A percentile compares a stretch with the other conserved stretches of the same genome.
Evolutionary conservation across 2,888 invertebrate species (phyloP).

Genomic region (Eutolmus rufibarbis): DNA sequence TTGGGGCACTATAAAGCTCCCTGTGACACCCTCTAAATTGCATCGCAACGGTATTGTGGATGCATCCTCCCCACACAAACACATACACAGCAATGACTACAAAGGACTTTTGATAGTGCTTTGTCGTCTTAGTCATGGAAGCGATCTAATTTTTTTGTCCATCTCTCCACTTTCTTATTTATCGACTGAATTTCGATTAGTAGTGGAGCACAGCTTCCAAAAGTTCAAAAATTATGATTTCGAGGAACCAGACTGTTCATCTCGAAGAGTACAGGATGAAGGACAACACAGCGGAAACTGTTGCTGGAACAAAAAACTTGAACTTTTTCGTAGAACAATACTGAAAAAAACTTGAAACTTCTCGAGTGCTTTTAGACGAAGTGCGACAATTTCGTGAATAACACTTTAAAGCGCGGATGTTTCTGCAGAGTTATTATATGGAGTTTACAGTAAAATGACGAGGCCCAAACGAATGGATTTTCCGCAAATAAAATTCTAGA

Average conservation of each 20-base stretch:
- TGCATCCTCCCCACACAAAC: neutral
- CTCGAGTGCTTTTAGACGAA: slow-evolving; percentile 1
- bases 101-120: slow-evolving; percentile 13
- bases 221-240: neutral
- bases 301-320: slow-evolving; percentile 11
- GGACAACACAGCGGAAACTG: neutral
- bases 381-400: slow-evolving; percentile 27
- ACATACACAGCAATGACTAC: neutral
- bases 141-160: slow-evolving; percentile 1
- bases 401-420: slow-evolving; percentile 22
- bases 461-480: neutral
- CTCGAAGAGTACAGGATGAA: neutral
- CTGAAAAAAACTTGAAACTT: slow-evolving; percentile 1
- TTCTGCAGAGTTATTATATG: neutral
- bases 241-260: neutral
- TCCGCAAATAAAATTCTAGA: neutral
- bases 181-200: neutral
- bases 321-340: slow-evolving; percentile 15
- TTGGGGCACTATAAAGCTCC: slow-evolving; percentile 12
- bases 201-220: neutral
- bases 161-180: neutral
- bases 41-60: neutral
- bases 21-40: neutral
- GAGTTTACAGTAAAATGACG: neutral
- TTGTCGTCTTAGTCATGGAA: slow-evolving; percentile 12